Conservation (phyloP, 2,113 vertebrate species). For the Corythornis cristatus region DNA sequence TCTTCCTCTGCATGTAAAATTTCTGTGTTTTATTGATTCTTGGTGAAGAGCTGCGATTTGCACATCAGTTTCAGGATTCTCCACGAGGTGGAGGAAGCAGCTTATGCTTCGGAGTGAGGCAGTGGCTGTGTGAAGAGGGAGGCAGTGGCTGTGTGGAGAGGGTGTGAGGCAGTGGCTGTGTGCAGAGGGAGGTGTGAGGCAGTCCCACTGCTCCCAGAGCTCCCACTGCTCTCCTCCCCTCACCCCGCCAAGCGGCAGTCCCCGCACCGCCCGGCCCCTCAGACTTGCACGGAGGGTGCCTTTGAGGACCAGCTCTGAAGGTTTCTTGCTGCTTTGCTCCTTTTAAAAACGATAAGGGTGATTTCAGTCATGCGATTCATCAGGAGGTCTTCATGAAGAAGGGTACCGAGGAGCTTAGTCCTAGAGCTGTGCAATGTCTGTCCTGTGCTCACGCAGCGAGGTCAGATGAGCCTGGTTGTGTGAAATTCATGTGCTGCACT, state of each 20-base stretch:
- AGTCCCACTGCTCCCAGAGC: too few species aligned
- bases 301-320: neutral
- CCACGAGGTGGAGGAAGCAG: slow-evolving; percentile 61
- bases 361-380: fast-evolving
- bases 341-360: fast-evolving
- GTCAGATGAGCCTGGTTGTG: neutral
- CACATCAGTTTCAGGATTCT: neutral
- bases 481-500: neutral
- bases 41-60: neutral
- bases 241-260: too few species aligned
- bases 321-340: neutral
- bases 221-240: neutral
- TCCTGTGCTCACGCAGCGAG: neutral
- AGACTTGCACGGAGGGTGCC: fast-evolving
- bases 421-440: neutral
- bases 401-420: neutral
- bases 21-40: fast-evolving
- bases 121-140: too few species aligned
- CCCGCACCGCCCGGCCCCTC: fast-evolving
- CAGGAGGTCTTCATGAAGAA: neutral
- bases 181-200: too few species aligned
- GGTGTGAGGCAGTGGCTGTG: too few species aligned
- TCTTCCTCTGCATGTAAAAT: neutral
- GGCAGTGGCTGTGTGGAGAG: too few species aligned
- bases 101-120: neutral